phyloP scores from a whole-genome alignment of 2,888 invertebrate species.

The Drosophila algonquin region DNA sequence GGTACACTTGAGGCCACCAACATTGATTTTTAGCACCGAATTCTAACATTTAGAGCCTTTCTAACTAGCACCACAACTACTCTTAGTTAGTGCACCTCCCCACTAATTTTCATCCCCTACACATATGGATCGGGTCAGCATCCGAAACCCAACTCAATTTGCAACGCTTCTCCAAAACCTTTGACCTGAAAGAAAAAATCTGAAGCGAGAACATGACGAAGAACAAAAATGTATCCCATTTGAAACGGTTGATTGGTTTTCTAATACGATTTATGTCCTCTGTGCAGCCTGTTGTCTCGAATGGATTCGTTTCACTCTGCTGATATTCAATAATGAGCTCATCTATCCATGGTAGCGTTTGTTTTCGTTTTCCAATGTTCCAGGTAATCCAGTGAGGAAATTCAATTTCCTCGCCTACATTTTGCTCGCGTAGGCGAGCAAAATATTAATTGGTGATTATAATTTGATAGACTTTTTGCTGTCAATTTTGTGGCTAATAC shows the following conservation, averaged over 20 bases:
- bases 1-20: slow-evolving; percentile 57
- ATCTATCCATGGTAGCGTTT: slow-evolving; percentile 40
- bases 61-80: slow-evolving; percentile 3
- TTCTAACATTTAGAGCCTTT: not conserved
- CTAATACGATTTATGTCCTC: slow-evolving; percentile 58
- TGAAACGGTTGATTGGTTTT: slow-evolving; percentile 71
- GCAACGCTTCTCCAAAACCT: slow-evolving; percentile 58
- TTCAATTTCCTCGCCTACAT: slow-evolving; percentile 74
- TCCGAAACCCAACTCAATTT: slow-evolving; percentile 47
- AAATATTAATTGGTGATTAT: slow-evolving; percentile 31
- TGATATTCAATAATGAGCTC: slow-evolving; percentile 71
- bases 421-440: slow-evolving; percentile 57
- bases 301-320: slow-evolving; percentile 79
- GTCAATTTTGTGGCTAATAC: slow-evolving; percentile 4
- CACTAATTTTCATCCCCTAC: not conserved
- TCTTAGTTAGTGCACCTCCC: slow-evolving; percentile 15
- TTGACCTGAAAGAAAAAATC: slow-evolving; percentile 21
- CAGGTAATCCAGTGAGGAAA: slow-evolving; percentile 81
- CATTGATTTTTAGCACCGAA: slow-evolving; percentile 8
- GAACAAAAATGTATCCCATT: slow-evolving; percentile 54
- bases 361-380: slow-evolving; percentile 73
- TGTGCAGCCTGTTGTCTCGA: slow-evolving; percentile 40
- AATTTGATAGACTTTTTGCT: slow-evolving; percentile 1
- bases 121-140: slow-evolving; percentile 6
- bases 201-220: slow-evolving; percentile 30